Percentiles rank a stretch among this genome's conserved stretches.
Evolutionary conservation across 2,113 vertebrate species (phyloP).

Genomic region (Malurus cyaneus): DNA sequence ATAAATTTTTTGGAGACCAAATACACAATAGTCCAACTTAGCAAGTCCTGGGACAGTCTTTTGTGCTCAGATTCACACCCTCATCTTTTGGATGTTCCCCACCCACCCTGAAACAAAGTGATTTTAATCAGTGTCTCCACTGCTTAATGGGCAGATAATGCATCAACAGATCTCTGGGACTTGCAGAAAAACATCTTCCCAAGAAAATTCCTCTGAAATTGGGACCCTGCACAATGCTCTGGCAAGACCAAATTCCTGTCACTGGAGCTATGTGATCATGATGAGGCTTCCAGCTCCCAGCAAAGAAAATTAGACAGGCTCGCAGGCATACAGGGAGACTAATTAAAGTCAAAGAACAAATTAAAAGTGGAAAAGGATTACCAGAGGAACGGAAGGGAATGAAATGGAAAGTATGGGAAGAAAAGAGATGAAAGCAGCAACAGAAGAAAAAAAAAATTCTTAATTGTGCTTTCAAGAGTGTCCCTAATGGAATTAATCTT

Average conservation of each 20-base stretch:
- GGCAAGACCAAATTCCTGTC: neutral
- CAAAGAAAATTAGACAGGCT: neutral
- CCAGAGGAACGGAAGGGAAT: neutral
- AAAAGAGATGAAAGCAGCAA: neutral
- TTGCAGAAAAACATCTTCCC: neutral
- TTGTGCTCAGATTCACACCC: fast-evolving
- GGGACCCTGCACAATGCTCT: neutral
- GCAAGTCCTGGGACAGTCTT: neutral
- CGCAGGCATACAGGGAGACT: neutral
- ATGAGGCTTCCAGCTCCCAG: neutral
- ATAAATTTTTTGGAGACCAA: neutral
- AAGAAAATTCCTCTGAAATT: neutral
- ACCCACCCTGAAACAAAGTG: neutral
- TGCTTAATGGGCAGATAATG: neutral
- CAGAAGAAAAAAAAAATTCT: neutral
- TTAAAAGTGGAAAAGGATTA: neutral
- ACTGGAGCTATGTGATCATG: neutral
- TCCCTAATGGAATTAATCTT: slow-evolving; percentile 1
- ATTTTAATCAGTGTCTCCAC: neutral
- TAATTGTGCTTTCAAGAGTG: neutral
- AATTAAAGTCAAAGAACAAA: neutral
- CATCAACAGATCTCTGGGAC: neutral
- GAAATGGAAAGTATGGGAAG: neutral
- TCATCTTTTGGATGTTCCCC: neutral
- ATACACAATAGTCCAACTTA: neutral